Conservation (phyloP, 2,888 invertebrate species). For the Netelia inedita region DNA sequence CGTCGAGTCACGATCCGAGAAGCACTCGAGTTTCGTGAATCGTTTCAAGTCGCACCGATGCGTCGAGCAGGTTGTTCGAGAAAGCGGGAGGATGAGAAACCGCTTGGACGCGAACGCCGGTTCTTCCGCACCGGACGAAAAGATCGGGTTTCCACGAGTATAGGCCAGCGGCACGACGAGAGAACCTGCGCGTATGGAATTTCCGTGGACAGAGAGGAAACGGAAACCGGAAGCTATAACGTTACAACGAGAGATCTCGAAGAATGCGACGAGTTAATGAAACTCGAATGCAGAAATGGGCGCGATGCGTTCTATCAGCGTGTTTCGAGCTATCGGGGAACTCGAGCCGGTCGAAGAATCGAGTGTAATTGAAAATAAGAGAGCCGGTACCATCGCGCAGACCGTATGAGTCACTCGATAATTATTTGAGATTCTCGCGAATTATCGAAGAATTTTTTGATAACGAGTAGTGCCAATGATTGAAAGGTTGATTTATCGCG, state of each 20-base stretch:
- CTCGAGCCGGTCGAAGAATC: not conserved
- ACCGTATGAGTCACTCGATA: not conserved
- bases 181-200: constrained; percentile 52
- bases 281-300: not conserved
- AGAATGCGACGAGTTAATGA: constrained; percentile 31
- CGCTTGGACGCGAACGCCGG: not conserved
- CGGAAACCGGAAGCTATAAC: constrained; percentile 61
- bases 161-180: constrained; percentile 20
- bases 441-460: constrained; percentile 27
- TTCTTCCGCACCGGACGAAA: constrained; percentile 54
- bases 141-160: constrained; percentile 54
- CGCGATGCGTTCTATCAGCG: not conserved
- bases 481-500: constrained; percentile 23
- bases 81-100: constrained; percentile 5
- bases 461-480: constrained; percentile 3
- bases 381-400: not conserved
- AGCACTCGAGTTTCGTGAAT: constrained; percentile 31
- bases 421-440: not conserved
- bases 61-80: constrained; percentile 26
- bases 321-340: not conserved
- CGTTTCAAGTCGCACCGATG: constrained; percentile 50
- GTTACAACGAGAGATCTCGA: constrained; percentile 29
- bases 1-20: constrained; percentile 50
- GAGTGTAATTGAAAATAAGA: not conserved
- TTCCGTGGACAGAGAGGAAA: constrained; percentile 58